Conservation (phyloP, 2,797 vertebrate species). For the Gymnoscopelus braueri region DNA sequence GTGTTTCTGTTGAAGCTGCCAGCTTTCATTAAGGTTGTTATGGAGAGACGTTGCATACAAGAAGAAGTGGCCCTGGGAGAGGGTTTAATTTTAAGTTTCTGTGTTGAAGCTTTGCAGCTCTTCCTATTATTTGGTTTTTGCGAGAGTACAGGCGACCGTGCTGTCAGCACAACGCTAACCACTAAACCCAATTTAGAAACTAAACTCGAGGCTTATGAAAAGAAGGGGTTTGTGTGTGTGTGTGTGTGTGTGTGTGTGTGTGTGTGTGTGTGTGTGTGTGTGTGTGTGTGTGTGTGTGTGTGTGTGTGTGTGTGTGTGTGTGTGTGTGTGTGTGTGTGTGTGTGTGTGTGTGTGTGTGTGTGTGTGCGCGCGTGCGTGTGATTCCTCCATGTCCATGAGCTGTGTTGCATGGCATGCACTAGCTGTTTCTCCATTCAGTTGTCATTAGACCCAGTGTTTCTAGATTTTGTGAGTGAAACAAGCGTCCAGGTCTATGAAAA, state of each 20-base stretch:
- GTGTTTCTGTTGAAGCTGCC: constrained; percentile 21
- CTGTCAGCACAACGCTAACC: background rate
- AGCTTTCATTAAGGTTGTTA: constrained; percentile 15
- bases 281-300: background rate
- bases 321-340: background rate
- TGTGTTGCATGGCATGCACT: no score
- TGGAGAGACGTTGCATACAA: constrained; percentile 4
- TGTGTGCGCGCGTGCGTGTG: background rate
- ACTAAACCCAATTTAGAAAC: background rate
- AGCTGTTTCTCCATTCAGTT: no score
- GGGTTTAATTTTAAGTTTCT: background rate
- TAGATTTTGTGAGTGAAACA: no score
- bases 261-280: background rate
- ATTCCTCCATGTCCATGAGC: background rate
- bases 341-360: constrained; percentile 5
- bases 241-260: background rate
- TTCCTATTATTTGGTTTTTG: background rate
- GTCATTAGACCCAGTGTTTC: no score
- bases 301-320: background rate
- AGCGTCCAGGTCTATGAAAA: no score
- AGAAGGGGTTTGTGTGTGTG: no score
- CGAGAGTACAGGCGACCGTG: background rate
- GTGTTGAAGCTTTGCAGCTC: background rate
- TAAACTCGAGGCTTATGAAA: background rate
- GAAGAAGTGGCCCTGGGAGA: constrained; percentile 1